Evolutionary conservation across 2,888 invertebrate species (phyloP).

Genomic region (Heterodera filipjevi): DNA sequence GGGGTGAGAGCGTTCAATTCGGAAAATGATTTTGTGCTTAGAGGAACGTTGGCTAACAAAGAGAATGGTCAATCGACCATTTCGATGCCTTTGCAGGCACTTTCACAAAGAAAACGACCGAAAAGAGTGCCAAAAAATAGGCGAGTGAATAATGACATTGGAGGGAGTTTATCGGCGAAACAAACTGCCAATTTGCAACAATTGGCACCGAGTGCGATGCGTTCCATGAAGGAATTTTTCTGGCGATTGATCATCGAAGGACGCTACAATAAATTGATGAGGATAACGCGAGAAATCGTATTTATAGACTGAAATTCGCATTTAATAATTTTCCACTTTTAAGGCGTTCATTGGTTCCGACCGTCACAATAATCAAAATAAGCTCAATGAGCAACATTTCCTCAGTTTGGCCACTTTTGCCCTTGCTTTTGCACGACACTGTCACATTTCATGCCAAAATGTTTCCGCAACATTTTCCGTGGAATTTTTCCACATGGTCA

Average conservation of each 20-base stretch:
- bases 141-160: constrained; percentile 68
- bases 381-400: constrained; percentile 50
- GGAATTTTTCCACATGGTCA: constrained; percentile 88
- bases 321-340: constrained; percentile 19
- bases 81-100: constrained; percentile 1
- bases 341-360: constrained; percentile 40
- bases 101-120: constrained; percentile 66
- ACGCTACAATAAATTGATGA: constrained; percentile 90
- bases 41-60: not conserved
- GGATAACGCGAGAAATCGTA: constrained; percentile 75
- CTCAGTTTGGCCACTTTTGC: constrained; percentile 48
- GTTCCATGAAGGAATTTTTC: constrained; percentile 80
- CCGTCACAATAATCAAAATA: constrained; percentile 36
- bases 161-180: constrained; percentile 54
- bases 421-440: constrained; percentile 46
- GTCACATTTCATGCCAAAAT: constrained; percentile 38
- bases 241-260: constrained; percentile 83
- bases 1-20: constrained; percentile 90
- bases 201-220: constrained; percentile 41
- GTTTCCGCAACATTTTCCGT: constrained; percentile 36
- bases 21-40: constrained; percentile 71
- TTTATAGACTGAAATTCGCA: not conserved
- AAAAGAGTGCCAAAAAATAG: constrained; percentile 79
- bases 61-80: not conserved
- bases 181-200: constrained; percentile 22